Percentiles rank a stretch among this genome's conserved stretches.
Conservation (phyloP, 1,140 invertebrate genomes). For the Drosophila kanapiae region DNA sequence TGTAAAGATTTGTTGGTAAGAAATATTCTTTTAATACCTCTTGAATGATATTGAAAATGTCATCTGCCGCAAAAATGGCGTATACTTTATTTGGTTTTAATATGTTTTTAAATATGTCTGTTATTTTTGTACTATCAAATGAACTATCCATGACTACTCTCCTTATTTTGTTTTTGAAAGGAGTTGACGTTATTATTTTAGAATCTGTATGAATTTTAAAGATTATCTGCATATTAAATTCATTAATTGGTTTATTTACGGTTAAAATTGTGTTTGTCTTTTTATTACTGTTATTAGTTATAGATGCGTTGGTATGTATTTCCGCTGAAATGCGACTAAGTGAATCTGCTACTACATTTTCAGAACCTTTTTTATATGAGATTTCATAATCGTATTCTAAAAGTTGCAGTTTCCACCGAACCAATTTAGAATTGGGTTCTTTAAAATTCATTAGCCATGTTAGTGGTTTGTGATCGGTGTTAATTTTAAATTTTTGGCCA, state of each 20-base stretch:
- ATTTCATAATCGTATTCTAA: neutral
- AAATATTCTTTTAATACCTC: constrained; percentile 1
- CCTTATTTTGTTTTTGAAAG: neutral
- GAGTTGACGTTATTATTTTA: constrained; percentile 1
- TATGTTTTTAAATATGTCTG: constrained; percentile 5
- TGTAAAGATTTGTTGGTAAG: neutral
- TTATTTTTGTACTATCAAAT: constrained; percentile 4
- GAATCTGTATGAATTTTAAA: neutral
- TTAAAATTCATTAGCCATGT: too few species aligned
- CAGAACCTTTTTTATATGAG: neutral
- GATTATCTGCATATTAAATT: neutral
- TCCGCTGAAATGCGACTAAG: neutral
- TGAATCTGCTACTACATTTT: neutral
- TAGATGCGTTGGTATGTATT: neutral
- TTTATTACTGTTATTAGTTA: neutral
- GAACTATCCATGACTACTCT: constrained; percentile 1
- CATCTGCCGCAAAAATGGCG: constrained; percentile 13
- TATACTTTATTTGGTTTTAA: constrained; percentile 12
- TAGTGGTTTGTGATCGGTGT: too few species aligned
- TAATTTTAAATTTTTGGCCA: too few species aligned
- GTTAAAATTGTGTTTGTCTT: constrained; percentile 1
- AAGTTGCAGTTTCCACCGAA: neutral
- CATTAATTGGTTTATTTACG: constrained; percentile 1
- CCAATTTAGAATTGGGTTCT: too few species aligned
- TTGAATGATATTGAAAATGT: constrained; percentile 8